Base-by-base conservation (phyloP, 2,797 vertebrate species). In the Microchirus variegatus region DNA sequence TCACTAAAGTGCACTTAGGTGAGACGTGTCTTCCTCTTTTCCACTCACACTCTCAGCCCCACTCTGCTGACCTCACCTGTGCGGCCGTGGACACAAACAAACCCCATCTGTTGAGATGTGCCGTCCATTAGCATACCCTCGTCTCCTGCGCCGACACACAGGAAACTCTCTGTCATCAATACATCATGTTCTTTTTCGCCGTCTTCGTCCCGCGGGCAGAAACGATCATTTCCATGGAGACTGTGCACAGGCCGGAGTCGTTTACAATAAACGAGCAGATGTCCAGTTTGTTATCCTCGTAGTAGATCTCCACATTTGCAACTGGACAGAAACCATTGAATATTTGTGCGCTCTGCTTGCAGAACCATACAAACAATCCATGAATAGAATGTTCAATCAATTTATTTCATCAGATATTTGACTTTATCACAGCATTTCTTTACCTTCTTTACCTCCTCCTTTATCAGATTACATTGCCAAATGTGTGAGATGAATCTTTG, bases 91-190 rank as follows among this genome's bases (percentile, higher is more conserved):
- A 73, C 72, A 80, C 83, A 90, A 88, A 88, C 69, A 88, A 82
- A 72, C 40, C 53, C 88, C 89, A 91, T 89, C 86, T 91, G 89
- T 62, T 44, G 44, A 61, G 55, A 75, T 71, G 75, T 63, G 67
- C 47, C 43, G 67, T 10, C 87, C 86, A 92, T 91, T 90, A 91
- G 77, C 90, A 87, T 91, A 70, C 86, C 88, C 31, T 16, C 10
- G 75, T 92, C 84, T 86, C 88, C 55, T 59, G 59, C 70, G 59
- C 73, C 36, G 12, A 75, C 73, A 70, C 73, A 70, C 76, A 83
- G 82, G 78, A 87, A 87, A 69, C 75, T 79, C 72, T 67, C 53
- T 57, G 56, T 59, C 81, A 82, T 71, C 71, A 36, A 76, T 51
- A 73, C 60, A 64, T 40, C 16, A 14, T 81, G 73, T 81, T 49